Evolutionary conservation across 35 echinoderm and acorn worm species (phyloP), one percentile per base, ranked within the genome.

Genomic region (Patiria miniata): DNA sequence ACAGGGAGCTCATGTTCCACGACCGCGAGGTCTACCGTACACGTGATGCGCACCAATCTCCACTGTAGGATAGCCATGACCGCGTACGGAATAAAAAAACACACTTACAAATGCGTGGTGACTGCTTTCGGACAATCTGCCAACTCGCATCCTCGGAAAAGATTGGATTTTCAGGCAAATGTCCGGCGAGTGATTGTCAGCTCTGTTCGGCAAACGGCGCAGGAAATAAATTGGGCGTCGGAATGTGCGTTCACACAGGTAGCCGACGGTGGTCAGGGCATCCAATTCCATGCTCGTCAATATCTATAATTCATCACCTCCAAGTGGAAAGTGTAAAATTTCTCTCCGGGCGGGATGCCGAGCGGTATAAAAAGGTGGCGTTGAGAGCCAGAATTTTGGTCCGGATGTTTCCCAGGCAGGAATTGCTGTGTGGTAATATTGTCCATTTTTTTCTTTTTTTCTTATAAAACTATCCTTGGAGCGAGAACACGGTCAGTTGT

Each of bases 251-350:
- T 73, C 34, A 34, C 34, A 34, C 65, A 73, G 34, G 65, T 32
- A 73, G 65, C 65, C 65, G 65, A 26, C 14, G 26, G 7, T 73
- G 42, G 42, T 12, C n/a, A n/a, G 10, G 26, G 7, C 65, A 30
- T 73, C 65, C 23, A 34, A 30, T 73, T 73, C 19, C 65, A 73
- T 23, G 42, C 4, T 12, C 7, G 65, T 23, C 65, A 28, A 34
- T 73, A 73, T 73, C 65, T 23, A 73, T 73, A 73, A 73, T 73
- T 73, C 65, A 73, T 73, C 65, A 14, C 34, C 65, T 28, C 23
- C 65, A 73, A 73, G 26, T 73, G 34, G 65, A 73, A 73, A 26
- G 65, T 73, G 65, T 73, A 73, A 73, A 73, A 73, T 73, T 73
- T 73, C 65, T 32, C 65, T 73, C 65, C 26, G 34, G 65, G 65